phyloP scores from a whole-genome alignment of 2,797 vertebrate genomes.

The Coregonus suidteri region DNA sequence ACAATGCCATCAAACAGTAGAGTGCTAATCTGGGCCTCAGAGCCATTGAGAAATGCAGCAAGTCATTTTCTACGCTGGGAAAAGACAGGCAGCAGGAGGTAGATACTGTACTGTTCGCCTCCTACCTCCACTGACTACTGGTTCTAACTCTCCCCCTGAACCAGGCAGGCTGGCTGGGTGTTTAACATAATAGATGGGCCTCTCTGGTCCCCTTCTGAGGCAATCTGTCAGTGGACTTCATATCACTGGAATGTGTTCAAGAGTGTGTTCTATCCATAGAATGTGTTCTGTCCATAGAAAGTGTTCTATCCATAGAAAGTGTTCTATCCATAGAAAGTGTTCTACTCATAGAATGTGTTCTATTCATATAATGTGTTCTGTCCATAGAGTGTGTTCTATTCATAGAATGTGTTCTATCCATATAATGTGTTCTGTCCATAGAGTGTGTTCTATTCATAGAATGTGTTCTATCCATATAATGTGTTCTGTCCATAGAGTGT shows the following conservation, averaged over 20 bases:
- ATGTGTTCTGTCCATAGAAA: no score
- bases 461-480: no score
- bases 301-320: no score
- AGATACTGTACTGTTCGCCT: slow-evolving; percentile 35
- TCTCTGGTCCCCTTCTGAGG: slow-evolving; percentile 14
- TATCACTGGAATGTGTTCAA: slow-evolving; percentile 11
- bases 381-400: no score
- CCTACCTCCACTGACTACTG: slow-evolving; percentile 29
- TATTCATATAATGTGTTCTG: no score
- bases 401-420: no score
- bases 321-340: no score
- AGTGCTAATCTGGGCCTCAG: slow-evolving; percentile 42
- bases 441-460: no score
- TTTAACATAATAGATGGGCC: slow-evolving; percentile 43
- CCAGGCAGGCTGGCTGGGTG: slow-evolving; percentile 24
- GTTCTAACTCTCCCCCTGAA: slow-evolving; percentile 7
- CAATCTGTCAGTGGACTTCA: slow-evolving; percentile 32
- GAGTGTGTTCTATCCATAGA: not conserved
- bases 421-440: no score
- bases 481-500: no score
- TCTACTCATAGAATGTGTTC: no score
- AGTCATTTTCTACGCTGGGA: not conserved
- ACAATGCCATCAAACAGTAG: slow-evolving; percentile 28
- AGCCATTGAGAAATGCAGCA: not conserved
- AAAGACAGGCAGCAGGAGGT: slow-evolving; percentile 1